Base-by-base conservation (phyloP, 1,140 invertebrate species). In the Drosophila bocki region DNA sequence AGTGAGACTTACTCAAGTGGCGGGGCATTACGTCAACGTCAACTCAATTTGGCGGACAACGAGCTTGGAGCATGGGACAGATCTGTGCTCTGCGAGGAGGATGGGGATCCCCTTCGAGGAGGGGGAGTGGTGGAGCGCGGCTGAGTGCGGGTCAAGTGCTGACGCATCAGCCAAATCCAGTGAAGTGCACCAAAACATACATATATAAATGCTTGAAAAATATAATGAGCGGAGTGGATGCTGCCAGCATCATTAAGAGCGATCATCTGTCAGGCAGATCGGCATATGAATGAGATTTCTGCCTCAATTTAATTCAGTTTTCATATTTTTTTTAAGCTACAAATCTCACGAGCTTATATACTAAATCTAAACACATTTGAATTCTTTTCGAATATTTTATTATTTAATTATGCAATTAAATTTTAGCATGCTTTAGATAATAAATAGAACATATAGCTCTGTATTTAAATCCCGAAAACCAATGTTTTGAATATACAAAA, bases 151-250 rank as follows among this genome's bases (percentile, higher is more conserved):
- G 85, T 88, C 84, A 87, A 90, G 85, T 87, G 84, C 84, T 84
- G 84, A 90, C 80, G 84, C 84, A 88, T 90, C 84, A 84, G 84
- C 84, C 84, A 87, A 87, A 87, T 84, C 80, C 77, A 88, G 77
- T 88, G 69, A 75, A 87, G 84, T 90, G 84, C 84, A 87, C 64
- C 77, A 77, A 84, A 87, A 87, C 72, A 88, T 59, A 81, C 68
- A 84, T 59, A 84, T 84, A 79, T 85, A 79, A 90, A 72, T 65
- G 69, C 77, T 75, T 83, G 60, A 84, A 78, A 84, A 79, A 90
- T 90, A 88, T 90, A 88, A 78, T 88, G 84, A 76, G 81, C 82
- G 44, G 71, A 72, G 67, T 70, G 48, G 44, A 53, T 79, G 76
- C 53, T 76, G 61, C 76, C 74, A 80, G 67, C 84, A 81, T 88